phyloP scores from a whole-genome alignment of 2,113 vertebrate species.

The Rousettus leschenaultii region DNA sequence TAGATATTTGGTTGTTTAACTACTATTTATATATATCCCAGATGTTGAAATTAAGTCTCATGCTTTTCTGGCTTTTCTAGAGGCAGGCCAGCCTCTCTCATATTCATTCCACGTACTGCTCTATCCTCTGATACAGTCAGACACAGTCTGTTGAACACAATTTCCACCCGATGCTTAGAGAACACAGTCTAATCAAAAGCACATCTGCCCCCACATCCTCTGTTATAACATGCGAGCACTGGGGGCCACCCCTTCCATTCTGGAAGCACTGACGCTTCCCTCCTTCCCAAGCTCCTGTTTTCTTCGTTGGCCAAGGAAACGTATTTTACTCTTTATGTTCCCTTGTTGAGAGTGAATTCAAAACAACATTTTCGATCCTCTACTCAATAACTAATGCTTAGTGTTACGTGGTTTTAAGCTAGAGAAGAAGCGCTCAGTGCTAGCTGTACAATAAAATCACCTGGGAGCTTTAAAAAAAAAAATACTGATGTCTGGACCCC shows the following conservation, averaged over 20 bases:
- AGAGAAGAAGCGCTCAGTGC: not conserved
- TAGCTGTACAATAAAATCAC: not conserved
- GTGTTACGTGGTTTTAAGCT: not conserved
- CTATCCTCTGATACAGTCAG: constrained; percentile 50
- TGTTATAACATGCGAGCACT: constrained; percentile 39
- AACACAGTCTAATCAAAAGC: constrained; percentile 66
- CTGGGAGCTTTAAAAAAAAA: not conserved
- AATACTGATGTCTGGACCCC: not conserved
- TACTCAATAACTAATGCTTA: not conserved
- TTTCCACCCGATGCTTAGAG: constrained; percentile 70
- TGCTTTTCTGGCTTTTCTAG: not conserved
- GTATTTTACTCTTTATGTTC: not conserved
- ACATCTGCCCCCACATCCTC: constrained; percentile 62
- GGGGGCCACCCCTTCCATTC: constrained; percentile 38
- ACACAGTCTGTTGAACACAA: constrained; percentile 66
- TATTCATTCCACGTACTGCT: constrained; percentile 30
- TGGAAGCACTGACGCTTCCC: not conserved
- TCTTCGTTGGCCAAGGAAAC: not conserved
- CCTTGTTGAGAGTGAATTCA: not conserved
- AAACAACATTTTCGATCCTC: not conserved
- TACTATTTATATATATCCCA: not conserved
- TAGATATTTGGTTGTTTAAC: not conserved
- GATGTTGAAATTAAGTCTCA: constrained; percentile 14
- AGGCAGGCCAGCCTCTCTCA: not conserved
- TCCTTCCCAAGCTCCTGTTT: not conserved